Conservation (phyloP, 2,888 invertebrate species). For the Spodoptera picta region DNA sequence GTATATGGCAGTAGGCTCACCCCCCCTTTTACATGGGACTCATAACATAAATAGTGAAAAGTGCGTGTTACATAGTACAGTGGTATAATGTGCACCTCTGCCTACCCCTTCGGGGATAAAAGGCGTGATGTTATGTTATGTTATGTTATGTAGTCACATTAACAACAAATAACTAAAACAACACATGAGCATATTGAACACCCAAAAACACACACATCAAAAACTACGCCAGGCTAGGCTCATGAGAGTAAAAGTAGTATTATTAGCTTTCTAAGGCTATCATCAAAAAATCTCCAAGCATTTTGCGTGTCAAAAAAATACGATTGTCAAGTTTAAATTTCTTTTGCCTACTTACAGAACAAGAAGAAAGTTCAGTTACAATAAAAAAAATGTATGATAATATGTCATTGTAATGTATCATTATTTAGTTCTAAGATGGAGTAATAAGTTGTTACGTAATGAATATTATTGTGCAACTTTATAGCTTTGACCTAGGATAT, state of each 20-base stretch:
- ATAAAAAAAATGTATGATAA: slow-evolving; percentile 23
- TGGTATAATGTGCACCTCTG: too few relatives aligned
- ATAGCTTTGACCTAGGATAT: too few relatives aligned
- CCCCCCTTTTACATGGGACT: too few relatives aligned
- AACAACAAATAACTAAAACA: too few relatives aligned
- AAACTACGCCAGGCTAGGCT: slow-evolving; percentile 1
- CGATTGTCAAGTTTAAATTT: slow-evolving; percentile 24
- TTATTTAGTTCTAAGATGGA: slow-evolving; percentile 14
- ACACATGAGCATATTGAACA: too few relatives aligned
- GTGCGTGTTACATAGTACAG: too few relatives aligned
- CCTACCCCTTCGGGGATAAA: too few relatives aligned
- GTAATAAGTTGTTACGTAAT: background rate
- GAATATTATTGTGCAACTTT: too few relatives aligned
- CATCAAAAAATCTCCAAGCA: slow-evolving; percentile 35
- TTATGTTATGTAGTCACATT: too few relatives aligned
- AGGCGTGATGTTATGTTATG: too few relatives aligned
- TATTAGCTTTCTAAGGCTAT: slow-evolving; percentile 42
- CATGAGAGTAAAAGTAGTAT: slow-evolving; percentile 31
- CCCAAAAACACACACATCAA: background rate
- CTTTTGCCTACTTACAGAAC: slow-evolving; percentile 41
- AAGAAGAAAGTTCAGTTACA: slow-evolving; percentile 39
- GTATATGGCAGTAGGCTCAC: too few relatives aligned
- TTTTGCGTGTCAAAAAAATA: slow-evolving; percentile 46
- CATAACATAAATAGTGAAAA: too few relatives aligned
- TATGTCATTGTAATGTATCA: slow-evolving; percentile 3